phyloP scores from a whole-genome alignment of 2,888 invertebrate species.

The Xanthia togata region DNA sequence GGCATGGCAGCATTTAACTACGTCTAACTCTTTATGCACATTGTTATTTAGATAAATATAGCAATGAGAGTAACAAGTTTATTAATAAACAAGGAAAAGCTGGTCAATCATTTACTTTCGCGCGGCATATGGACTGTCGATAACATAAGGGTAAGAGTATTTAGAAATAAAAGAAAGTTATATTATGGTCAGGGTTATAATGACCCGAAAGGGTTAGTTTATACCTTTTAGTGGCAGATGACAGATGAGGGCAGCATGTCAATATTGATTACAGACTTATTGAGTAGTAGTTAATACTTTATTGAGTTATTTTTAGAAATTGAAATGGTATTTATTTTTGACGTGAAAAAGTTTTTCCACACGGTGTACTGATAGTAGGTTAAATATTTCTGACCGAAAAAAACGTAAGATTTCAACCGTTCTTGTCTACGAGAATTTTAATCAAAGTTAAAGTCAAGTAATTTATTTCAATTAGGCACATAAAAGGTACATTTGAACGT shows the following conservation, averaged over 20 bases:
- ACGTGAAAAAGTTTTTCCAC: not conserved
- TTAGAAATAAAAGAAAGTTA: not conserved
- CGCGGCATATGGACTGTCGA: not conserved
- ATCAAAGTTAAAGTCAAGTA: too few relatives aligned
- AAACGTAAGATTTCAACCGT: too few relatives aligned
- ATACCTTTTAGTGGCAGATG: not conserved
- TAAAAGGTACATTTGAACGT: too few relatives aligned
- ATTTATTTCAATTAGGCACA: too few relatives aligned
- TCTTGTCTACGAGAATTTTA: too few relatives aligned
- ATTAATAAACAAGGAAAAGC: not conserved
- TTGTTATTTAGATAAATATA: not conserved
- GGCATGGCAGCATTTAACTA: not conserved
- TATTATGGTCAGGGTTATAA: constrained; percentile 18
- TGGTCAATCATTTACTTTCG: constrained; percentile 7
- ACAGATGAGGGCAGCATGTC: not conserved
- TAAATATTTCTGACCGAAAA: too few relatives aligned
- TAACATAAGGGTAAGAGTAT: constrained; percentile 10
- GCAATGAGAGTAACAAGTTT: not conserved
- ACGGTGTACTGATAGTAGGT: not conserved
- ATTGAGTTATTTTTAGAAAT: not conserved
- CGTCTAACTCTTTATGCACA: not conserved
- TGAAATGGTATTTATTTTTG: not conserved
- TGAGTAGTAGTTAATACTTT: not conserved
- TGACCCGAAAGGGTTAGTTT: not conserved
- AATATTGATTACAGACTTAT: constrained; percentile 3